A percentile compares a stretch with the other conserved stretches of the same genome.
Evolutionary conservation across 2,113 vertebrate species (phyloP).

Genomic region (Actenoides hombroni): DNA sequence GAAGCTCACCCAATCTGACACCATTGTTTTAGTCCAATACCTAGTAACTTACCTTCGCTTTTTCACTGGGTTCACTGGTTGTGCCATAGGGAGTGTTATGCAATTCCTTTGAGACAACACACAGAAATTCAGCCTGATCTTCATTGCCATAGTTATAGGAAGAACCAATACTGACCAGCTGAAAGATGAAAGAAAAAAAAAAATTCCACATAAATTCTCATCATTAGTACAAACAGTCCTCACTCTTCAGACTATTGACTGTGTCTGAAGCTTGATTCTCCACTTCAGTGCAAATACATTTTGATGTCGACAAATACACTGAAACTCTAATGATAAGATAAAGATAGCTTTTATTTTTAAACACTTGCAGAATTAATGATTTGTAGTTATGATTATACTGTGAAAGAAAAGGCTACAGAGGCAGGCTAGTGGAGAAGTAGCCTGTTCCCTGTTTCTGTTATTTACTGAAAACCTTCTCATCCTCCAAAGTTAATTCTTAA

Average conservation of each 20-base stretch:
- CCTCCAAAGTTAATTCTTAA: background rate
- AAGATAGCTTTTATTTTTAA: background rate
- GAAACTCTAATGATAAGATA: background rate
- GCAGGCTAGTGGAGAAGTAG: background rate
- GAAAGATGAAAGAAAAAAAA: background rate
- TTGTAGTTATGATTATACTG: background rate
- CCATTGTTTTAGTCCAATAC: background rate
- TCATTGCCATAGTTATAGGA: slow-evolving; percentile 99
- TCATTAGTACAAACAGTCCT: background rate
- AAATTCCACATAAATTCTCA: background rate
- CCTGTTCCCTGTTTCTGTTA: background rate
- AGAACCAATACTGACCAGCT: slow-evolving; percentile 98
- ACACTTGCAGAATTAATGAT: background rate
- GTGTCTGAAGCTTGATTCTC: slow-evolving; percentile 4
- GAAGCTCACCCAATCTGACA: background rate
- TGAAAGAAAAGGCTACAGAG: slow-evolving; percentile 1
- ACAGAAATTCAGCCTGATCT: slow-evolving; percentile 98
- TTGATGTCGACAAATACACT: background rate
- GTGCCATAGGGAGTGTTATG: slow-evolving; percentile 92
- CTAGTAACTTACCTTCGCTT: slow-evolving; percentile 88
- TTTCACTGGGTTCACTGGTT: slow-evolving; percentile 94
- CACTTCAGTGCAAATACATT: background rate
- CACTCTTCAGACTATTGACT: background rate
- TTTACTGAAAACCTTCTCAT: background rate
- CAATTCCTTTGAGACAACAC: slow-evolving; percentile 98